Conservation (phyloP, 1,140 invertebrate genomes). For the Drosophila ananassae region DNA sequence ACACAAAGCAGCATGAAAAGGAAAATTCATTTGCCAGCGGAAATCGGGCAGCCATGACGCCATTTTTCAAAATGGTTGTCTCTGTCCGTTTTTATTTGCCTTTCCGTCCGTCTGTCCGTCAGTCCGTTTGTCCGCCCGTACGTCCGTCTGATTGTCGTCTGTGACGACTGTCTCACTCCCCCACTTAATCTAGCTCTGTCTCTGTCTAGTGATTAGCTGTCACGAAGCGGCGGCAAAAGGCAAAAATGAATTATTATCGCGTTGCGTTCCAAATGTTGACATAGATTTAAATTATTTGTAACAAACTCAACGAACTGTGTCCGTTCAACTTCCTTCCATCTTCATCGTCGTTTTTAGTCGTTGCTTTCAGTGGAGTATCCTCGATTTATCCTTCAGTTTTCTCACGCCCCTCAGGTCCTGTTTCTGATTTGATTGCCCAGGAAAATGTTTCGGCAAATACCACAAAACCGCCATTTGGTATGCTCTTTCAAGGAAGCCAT, state of each 20-base stretch:
- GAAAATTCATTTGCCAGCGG: slow-evolving; percentile 64
- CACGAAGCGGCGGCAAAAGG: slow-evolving; percentile 65
- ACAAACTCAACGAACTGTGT: slow-evolving; percentile 74
- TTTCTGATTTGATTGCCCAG: slow-evolving; percentile 68
- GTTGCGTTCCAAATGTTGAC: slow-evolving; percentile 70
- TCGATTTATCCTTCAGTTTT: slow-evolving; percentile 11
- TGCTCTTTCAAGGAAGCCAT: slow-evolving; percentile 24
- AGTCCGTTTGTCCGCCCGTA: neutral
- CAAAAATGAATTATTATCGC: slow-evolving; percentile 80
- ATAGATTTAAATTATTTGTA: slow-evolving; percentile 81
- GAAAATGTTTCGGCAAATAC: slow-evolving; percentile 50
- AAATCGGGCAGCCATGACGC: slow-evolving; percentile 72
- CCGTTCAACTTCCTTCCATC: slow-evolving; percentile 1
- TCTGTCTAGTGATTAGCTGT: slow-evolving; percentile 71
- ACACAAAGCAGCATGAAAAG: slow-evolving; percentile 24
- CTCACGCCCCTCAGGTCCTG: slow-evolving; percentile 30
- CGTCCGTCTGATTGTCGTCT: slow-evolving; percentile 1
- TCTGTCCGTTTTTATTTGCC: slow-evolving; percentile 36
- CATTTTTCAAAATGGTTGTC: slow-evolving; percentile 66
- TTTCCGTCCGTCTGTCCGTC: slow-evolving; percentile 9
- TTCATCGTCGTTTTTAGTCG: neutral
- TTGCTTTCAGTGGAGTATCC: too few species aligned
- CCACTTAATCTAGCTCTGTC: slow-evolving; percentile 7
- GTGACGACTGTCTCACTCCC: slow-evolving; percentile 15
- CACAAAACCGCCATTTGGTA: slow-evolving; percentile 28